Percentiles rank a stretch among this genome's conserved stretches.
phyloP scores from a whole-genome alignment of 2,113 vertebrate species.

The Lophotis ruficrista region DNA sequence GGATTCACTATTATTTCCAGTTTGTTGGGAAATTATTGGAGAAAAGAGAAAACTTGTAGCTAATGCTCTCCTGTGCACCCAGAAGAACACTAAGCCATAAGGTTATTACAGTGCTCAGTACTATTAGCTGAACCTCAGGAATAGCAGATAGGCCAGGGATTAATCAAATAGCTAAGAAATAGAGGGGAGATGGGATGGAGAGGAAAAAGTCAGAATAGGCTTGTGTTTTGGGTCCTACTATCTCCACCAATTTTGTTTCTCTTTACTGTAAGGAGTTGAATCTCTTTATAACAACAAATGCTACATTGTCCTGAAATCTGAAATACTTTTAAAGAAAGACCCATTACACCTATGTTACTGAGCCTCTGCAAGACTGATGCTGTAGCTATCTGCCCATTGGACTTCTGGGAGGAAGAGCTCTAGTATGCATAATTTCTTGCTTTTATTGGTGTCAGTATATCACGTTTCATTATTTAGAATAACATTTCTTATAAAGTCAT shows the following conservation, averaged over 20 bases:
- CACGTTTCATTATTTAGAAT: background rate
- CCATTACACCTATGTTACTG: rapidly evolving
- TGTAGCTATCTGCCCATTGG: background rate
- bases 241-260: background rate
- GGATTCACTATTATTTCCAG: background rate
- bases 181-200: background rate
- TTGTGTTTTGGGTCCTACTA: background rate
- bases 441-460: background rate
- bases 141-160: background rate
- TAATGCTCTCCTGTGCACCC: background rate
- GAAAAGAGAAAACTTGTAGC: background rate
- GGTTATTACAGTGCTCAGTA: background rate
- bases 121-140: background rate
- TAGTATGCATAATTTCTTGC: background rate
- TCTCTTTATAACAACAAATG: background rate
- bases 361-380: background rate
- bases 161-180: background rate
- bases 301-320: background rate
- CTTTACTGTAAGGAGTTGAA: background rate
- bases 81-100: background rate
- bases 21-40: background rate
- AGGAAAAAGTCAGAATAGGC: background rate
- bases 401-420: background rate
- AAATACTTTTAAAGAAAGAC: background rate
- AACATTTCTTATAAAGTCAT: background rate